phyloP scores from a whole-genome alignment of 1,140 invertebrate genomes.

The Drosophila kurseongensis region DNA sequence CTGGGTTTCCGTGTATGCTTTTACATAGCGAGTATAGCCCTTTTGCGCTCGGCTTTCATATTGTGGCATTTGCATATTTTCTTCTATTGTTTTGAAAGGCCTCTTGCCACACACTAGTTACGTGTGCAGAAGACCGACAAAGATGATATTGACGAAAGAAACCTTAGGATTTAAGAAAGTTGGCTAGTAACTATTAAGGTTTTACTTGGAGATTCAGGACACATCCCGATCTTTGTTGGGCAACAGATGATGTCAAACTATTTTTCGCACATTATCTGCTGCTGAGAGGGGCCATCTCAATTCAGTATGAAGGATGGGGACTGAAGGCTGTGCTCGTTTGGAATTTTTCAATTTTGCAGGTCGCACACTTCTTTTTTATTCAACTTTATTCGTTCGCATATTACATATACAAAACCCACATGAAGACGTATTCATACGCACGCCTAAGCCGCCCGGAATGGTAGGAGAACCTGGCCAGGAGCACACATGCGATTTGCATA shows the following conservation, averaged over 20 bases:
- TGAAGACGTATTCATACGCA: constrained; percentile 72
- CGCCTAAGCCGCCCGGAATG: constrained; percentile 48
- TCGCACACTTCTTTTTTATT: constrained; percentile 38
- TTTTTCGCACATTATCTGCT: background rate
- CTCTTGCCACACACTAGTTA: constrained; percentile 53
- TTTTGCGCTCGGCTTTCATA: constrained; percentile 15
- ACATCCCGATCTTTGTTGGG: constrained; percentile 29
- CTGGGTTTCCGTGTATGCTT: constrained; percentile 6
- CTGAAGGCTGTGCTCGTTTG: constrained; percentile 22
- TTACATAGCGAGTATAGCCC: background rate
- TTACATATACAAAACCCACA: constrained; percentile 31
- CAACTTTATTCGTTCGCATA: constrained; percentile 38
- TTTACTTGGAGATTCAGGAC: constrained; percentile 45
- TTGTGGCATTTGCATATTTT: constrained; percentile 67
- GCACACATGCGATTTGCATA: constrained; percentile 72
- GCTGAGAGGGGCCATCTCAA: constrained; percentile 12
- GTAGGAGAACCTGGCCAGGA: constrained; percentile 33
- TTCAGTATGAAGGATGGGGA: constrained; percentile 3
- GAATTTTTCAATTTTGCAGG: constrained; percentile 70
- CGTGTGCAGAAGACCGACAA: constrained; percentile 21
- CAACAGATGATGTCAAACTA: background rate
- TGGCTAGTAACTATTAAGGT: background rate
- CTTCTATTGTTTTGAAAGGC: constrained; percentile 68
- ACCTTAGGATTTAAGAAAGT: background rate
- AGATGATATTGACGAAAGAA: constrained; percentile 22